Percentiles rank a stretch among this genome's conserved stretches.
Evolutionary conservation across 2,113 vertebrate species (phyloP).

Genomic region (Psammodynastes pulverulentus): DNA sequence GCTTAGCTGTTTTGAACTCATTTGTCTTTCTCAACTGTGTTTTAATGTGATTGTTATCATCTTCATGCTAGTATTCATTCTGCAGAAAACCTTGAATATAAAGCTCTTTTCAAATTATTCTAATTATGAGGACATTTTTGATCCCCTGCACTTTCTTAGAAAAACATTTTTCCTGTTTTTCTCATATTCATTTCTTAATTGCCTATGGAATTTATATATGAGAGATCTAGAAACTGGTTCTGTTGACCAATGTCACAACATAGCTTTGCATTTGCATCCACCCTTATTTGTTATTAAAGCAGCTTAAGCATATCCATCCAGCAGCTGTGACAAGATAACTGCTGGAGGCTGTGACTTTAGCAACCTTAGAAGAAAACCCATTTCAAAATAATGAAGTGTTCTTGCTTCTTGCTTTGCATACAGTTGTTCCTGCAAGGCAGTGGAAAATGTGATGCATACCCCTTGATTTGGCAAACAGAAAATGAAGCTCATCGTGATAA

Average conservation of each 20-base stretch:
- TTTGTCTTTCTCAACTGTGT: background rate
- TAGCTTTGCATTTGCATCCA: constrained; percentile 28
- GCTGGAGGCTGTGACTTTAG: constrained; percentile 36
- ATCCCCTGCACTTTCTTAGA: background rate
- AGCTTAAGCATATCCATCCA: constrained; percentile 22
- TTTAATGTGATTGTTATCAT: background rate
- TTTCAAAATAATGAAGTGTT: constrained; percentile 36
- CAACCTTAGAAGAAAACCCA: constrained; percentile 25
- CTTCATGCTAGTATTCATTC: background rate
- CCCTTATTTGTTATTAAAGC: constrained; percentile 28
- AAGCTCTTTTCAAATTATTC: background rate
- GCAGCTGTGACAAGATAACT: constrained; percentile 36
- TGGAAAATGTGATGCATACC: background rate
- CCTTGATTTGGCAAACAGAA: background rate
- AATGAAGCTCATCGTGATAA: background rate
- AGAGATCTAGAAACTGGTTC: background rate
- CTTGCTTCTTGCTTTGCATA: constrained; percentile 36
- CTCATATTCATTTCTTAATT: background rate
- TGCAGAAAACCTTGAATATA: background rate
- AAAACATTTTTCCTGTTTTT: background rate
- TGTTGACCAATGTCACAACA: background rate
- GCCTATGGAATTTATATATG: background rate
- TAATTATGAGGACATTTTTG: background rate
- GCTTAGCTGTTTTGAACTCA: background rate
- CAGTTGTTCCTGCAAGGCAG: background rate